These are phyloP conservation scores for Dolichallabes microphthalmus DNA, from an alignment of 2,113 vertebrate genomes.

Conservation along the genomic window DNA sequence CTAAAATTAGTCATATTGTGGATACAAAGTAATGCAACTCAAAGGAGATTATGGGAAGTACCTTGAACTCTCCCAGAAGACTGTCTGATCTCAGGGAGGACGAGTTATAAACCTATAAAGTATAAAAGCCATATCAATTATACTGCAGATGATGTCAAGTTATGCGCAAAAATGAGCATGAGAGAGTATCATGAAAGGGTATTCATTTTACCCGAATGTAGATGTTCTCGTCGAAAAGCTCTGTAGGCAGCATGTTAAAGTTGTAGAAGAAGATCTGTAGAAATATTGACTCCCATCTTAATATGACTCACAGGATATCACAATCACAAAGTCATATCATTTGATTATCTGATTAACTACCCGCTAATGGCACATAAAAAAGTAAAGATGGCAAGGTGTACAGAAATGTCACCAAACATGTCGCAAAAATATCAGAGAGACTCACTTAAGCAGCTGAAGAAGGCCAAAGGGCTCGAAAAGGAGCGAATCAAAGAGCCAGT, in stretches of 20 bases:
- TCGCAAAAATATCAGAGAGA: slow-evolving; percentile 23
- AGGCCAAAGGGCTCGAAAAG: slow-evolving; percentile 25
- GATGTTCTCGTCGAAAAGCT: slow-evolving; percentile 88
- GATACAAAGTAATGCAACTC: neutral
- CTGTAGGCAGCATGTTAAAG: slow-evolving; percentile 86
- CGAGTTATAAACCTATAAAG: slow-evolving; percentile 85
- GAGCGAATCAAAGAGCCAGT: slow-evolving; percentile 18
- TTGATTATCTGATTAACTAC: neutral
- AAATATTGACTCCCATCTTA: slow-evolving; percentile 13
- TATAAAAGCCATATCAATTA: slow-evolving; percentile 38
- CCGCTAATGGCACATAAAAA: neutral
- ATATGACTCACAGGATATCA: neutral
- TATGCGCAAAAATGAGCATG: neutral
- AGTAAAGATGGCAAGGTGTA: neutral
- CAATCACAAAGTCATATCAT: neutral
- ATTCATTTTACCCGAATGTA: slow-evolving; percentile 78
- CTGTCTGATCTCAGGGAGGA: slow-evolving; percentile 87
- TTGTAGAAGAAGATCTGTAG: slow-evolving; percentile 93
- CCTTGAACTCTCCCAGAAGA: slow-evolving; percentile 95
- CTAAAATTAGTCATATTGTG: neutral
- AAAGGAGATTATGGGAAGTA: slow-evolving; percentile 53
- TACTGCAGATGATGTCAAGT: neutral
- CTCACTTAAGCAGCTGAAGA: slow-evolving; percentile 36
- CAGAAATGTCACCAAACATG: neutral
- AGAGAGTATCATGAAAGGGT: neutral